These are phyloP conservation scores for Diadophis punctatus DNA, from an alignment of 2,113 vertebrate species.

Conservation along the genomic window DNA sequence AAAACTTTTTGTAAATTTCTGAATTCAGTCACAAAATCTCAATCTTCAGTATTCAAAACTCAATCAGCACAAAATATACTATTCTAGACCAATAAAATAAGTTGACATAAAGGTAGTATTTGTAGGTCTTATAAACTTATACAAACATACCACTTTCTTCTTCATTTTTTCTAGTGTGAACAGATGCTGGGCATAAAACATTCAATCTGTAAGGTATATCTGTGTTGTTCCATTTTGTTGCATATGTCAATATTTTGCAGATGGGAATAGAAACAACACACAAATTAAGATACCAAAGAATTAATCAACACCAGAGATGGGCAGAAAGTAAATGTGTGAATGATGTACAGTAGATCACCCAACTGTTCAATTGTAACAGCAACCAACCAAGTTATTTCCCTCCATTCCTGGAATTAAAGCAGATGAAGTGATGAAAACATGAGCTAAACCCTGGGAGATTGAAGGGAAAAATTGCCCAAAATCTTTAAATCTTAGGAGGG, in stretches of 20 bases:
- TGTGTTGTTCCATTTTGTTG: neutral
- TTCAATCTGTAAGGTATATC: neutral
- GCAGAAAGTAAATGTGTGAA: neutral
- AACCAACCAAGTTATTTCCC: neutral
- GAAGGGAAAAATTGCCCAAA: neutral
- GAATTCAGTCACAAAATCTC: neutral
- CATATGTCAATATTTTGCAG: neutral
- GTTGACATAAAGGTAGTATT: neutral
- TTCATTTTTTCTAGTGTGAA: neutral
- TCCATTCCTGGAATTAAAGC: neutral
- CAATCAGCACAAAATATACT: neutral
- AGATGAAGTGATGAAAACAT: neutral
- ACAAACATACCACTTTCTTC: neutral
- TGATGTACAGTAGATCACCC: neutral
- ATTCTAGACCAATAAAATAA: neutral
- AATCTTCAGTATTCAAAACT: no score
- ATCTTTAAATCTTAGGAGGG: neutral
- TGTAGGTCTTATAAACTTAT: neutral
- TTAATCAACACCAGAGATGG: neutral
- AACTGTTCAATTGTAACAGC: neutral
- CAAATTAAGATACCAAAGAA: neutral
- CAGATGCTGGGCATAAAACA: neutral
- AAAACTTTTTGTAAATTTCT: neutral
- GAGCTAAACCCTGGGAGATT: neutral
- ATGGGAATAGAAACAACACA: neutral